Evolutionary conservation across 2,888 invertebrate species (phyloP).

Genomic region (Acleris sparsana): DNA sequence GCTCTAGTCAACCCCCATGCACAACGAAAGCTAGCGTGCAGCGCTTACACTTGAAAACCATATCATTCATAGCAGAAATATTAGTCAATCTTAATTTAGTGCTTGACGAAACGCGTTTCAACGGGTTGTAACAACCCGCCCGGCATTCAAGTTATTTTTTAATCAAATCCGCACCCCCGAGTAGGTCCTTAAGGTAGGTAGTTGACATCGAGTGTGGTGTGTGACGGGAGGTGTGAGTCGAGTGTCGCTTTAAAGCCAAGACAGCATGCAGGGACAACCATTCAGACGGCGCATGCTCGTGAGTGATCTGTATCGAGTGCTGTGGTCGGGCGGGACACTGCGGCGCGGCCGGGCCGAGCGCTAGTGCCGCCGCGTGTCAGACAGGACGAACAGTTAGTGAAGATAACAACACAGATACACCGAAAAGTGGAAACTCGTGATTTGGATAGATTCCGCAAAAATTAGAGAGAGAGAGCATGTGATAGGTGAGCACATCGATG

Average conservation of each 20-base stretch:
- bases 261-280: slow-evolving; percentile 80
- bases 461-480: slow-evolving; percentile 76
- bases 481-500: slow-evolving; percentile 81
- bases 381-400: slow-evolving; percentile 73
- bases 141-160: slow-evolving; percentile 17
- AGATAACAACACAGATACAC: slow-evolving; percentile 79
- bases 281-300: slow-evolving; percentile 78
- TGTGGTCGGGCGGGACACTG: slow-evolving; percentile 48
- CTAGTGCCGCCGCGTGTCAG: slow-evolving; percentile 44
- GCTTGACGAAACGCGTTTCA: slow-evolving; percentile 50
- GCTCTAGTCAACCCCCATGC: slow-evolving; percentile 81
- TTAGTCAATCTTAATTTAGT: slow-evolving; percentile 56
- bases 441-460: slow-evolving; percentile 68
- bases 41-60: slow-evolving; percentile 75
- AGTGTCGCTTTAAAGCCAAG: slow-evolving; percentile 79
- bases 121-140: slow-evolving; percentile 20
- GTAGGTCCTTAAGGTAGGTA: slow-evolving; percentile 44
- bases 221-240: slow-evolving; percentile 60
- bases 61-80: slow-evolving; percentile 70
- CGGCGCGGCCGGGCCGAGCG: slow-evolving; percentile 29
- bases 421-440: slow-evolving; percentile 79
- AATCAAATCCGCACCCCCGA: slow-evolving; percentile 28
- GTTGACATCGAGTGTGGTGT: slow-evolving; percentile 58
- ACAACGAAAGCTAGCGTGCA: slow-evolving; percentile 84
- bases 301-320: slow-evolving; percentile 76